Evolutionary conservation across 2,113 vertebrate genomes (phyloP).

Genomic region (Ascaphus truei): DNA sequence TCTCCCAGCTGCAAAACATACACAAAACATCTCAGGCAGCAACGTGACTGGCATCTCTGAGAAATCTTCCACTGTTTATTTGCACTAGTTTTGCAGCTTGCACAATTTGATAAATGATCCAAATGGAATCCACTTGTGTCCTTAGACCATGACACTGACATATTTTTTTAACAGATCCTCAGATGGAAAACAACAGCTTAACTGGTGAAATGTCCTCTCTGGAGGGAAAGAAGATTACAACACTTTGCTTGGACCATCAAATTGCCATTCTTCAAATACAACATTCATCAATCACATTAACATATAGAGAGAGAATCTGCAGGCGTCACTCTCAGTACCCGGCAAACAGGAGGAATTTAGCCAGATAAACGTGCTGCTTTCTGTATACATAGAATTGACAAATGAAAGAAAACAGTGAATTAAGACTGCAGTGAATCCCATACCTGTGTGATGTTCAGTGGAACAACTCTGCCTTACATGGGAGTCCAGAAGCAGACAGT

Average conservation of each 20-base stretch:
- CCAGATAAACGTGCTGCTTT: slow-evolving; percentile 3
- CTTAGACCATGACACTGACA: background rate
- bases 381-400: slow-evolving; percentile 11
- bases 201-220: background rate
- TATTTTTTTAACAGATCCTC: background rate
- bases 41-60: too few species aligned
- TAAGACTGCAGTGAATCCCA: background rate
- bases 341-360: slow-evolving; percentile 21
- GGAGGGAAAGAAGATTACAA: background rate
- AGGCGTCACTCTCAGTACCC: slow-evolving; percentile 9
- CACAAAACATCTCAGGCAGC: too few species aligned
- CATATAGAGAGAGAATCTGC: background rate
- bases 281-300: slow-evolving; percentile 10
- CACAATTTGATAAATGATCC: background rate
- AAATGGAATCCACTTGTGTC: background rate
- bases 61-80: too few species aligned
- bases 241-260: slow-evolving; percentile 20
- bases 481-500: background rate
- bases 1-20: too few species aligned
- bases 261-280: background rate
- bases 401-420: slow-evolving; percentile 10
- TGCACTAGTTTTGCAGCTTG: background rate
- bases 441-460: slow-evolving; percentile 3
- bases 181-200: background rate
- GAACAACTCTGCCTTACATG: background rate